Evolutionary conservation across 2,113 vertebrate species (phyloP), one percentile per base, ranked within the genome.

Genomic region (Antennarius striatus): DNA sequence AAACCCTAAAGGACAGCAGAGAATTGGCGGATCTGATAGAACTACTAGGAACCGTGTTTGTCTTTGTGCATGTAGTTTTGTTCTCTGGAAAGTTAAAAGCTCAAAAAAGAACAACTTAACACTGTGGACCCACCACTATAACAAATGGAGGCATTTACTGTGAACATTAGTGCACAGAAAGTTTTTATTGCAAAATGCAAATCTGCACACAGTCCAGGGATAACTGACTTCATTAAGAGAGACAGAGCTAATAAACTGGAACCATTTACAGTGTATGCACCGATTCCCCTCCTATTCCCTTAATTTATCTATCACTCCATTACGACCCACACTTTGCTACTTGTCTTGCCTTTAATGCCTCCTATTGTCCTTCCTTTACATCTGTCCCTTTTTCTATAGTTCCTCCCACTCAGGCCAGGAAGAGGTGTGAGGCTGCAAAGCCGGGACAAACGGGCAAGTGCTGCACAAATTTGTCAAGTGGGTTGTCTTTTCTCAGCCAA

Each of bases 401-500:
- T 42, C 52, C 22, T 13, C 58, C 29, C 17, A 6, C 66, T 46
- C 39, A 22, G 32, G 39, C 42, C 52, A 48, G 49, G 15, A 59
- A 56, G 61, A 57, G 0, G 50, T 54, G 22, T 40, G 56, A 47
- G 14, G 30, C 36, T 39, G 3, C 22, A 17, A 40, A 60, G 55
- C 15, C 13, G 39, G 56, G 66, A 51, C 55, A 49, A 43, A 64
- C 13, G 48, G 43, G 68, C 42, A 16, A 14, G 56, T 22, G 14
- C 63, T 55, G 22, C 42, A 54, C 22, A 32, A 46, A 47, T 63
- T 66, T 42, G 12, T 58, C 40, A 63, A 77, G 16, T 53, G 14
- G 53, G 30, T 39, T 45, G 52, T 61, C 69, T 57, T 64, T 60
- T 47, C 61, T 63, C 57, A 61, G 65, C 62, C 29, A 39, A 50